A percentile compares a stretch with the other conserved stretches of the same genome.
phyloP scores from a whole-genome alignment of 2,113 vertebrate species.

The Megaleporinus macrocephalus region DNA sequence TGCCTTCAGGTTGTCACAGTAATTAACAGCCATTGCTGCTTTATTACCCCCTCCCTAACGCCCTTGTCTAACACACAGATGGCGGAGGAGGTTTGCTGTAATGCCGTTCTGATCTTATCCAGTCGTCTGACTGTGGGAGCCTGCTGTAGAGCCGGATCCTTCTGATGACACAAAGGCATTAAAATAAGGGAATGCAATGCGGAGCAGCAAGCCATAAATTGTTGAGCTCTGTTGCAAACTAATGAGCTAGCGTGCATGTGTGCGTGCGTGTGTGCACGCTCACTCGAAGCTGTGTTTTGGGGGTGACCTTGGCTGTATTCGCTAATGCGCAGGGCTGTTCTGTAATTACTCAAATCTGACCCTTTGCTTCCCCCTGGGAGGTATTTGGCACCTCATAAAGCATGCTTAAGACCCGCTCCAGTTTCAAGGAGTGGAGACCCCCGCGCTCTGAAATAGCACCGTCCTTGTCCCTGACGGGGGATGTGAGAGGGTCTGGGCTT shows the following conservation, averaged over 20 bases:
- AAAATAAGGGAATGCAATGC: not conserved
- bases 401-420: slow-evolving; percentile 73
- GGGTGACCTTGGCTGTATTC: slow-evolving; percentile 75
- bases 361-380: slow-evolving; percentile 53
- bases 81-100: not conserved
- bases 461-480: slow-evolving; percentile 74
- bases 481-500: slow-evolving; percentile 1
- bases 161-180: slow-evolving; percentile 13
- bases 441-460: slow-evolving; percentile 79
- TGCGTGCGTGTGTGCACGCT: slow-evolving; percentile 28
- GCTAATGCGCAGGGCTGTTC: slow-evolving; percentile 74
- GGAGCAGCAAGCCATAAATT: not conserved
- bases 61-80: not conserved
- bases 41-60: not conserved
- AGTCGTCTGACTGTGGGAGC: not conserved
- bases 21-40: not conserved
- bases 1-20: slow-evolving; percentile 1
- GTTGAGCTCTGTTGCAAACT: not conserved
- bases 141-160: not conserved
- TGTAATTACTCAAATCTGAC: slow-evolving; percentile 71
- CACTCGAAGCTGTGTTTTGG: slow-evolving; percentile 50
- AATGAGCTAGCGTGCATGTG: slow-evolving; percentile 37
- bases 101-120: not conserved
- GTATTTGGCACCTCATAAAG: slow-evolving; percentile 81
- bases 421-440: slow-evolving; percentile 78